These are phyloP conservation scores for Chloroceryle aenea DNA, from an alignment of 2,113 vertebrate genomes.

Conservation along the genomic window DNA sequence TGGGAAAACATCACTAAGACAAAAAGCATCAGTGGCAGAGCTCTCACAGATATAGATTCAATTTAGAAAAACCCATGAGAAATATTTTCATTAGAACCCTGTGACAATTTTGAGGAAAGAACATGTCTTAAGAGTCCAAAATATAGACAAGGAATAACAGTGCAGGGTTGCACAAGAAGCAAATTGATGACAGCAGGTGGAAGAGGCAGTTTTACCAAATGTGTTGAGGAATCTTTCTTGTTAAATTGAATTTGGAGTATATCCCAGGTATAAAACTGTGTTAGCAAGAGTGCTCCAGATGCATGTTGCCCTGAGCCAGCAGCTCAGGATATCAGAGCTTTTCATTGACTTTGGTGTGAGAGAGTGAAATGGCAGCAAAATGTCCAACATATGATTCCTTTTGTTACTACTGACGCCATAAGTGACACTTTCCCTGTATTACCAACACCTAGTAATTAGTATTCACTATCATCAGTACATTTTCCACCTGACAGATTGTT, in stretches of 20 bases:
- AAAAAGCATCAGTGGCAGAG: background rate
- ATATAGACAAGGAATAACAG: background rate
- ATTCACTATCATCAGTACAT: background rate
- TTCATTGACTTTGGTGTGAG: background rate
- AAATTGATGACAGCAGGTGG: background rate
- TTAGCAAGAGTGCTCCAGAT: slow-evolving; percentile 19
- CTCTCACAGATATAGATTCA: background rate
- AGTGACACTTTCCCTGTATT: background rate
- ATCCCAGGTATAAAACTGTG: background rate
- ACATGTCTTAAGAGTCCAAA: background rate
- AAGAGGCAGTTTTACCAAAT: background rate
- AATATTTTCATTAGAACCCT: background rate
- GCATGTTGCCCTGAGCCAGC: background rate
- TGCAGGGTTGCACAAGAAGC: background rate
- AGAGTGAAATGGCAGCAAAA: slow-evolving; percentile 26
- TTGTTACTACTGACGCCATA: background rate
- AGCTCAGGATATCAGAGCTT: background rate
- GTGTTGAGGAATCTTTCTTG: background rate
- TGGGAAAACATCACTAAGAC: background rate
- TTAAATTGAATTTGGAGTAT: slow-evolving; percentile 23
- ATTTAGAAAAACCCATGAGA: background rate
- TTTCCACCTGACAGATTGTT: background rate
- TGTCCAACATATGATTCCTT: slow-evolving; percentile 24
- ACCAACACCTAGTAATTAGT: background rate
- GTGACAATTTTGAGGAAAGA: background rate